Evolutionary conservation across 30 jellyfish, hydroid and myxozoan species (phyloP), one percentile per base, ranked within the genome.

Genomic region (Calvadosia cruxmelitensis): DNA sequence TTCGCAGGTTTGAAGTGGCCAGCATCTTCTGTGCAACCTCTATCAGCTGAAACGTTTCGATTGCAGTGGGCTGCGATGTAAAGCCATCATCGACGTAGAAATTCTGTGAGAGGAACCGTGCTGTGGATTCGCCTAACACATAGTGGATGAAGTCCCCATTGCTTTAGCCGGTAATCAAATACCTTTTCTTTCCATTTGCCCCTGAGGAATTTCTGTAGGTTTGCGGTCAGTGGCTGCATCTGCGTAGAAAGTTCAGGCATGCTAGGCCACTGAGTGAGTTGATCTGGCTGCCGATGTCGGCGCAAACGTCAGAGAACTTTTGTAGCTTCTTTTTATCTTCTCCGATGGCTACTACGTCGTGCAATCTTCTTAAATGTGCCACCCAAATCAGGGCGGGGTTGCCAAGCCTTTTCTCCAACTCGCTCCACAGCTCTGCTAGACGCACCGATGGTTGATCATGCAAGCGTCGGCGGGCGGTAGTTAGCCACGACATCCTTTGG

Each of bases 81-180:
- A 76, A 64, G 49, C 73, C 74, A 66, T 78, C 92, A 42, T 79
- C 93, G 52, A 79, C 85, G 66, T 71, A 79, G 61, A 70, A 79
- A 49, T 70, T 72, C 27, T 70, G 79, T 64, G 49, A 62, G 68
- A 79, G 28, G 35, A 34, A 52, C n/a, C n/a, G n/a, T n/a, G n/a
- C n/a, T n/a, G n/a, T n/a, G n/a, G n/a, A n/a, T n/a, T n/a, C n/a
- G n/a, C n/a, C n/a, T n/a, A n/a, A n/a, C n/a, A n/a, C n/a, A n/a
- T 42, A 20, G 57, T 20, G 57, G 57, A 42, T 42, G 20, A 5
- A 5, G 57, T 42, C 57, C 57, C 10, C 15, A 5, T 42, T 42
- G 57, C 57, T n/a, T n/a, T n/a, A n/a, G n/a, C n/a, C 57, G 15
- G 20, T 42, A 42, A 42, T 5, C 20, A 20, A 42, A 42, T 10